Conservation (phyloP, 2,113 vertebrate genomes). For the Phaethornis superciliosus region DNA sequence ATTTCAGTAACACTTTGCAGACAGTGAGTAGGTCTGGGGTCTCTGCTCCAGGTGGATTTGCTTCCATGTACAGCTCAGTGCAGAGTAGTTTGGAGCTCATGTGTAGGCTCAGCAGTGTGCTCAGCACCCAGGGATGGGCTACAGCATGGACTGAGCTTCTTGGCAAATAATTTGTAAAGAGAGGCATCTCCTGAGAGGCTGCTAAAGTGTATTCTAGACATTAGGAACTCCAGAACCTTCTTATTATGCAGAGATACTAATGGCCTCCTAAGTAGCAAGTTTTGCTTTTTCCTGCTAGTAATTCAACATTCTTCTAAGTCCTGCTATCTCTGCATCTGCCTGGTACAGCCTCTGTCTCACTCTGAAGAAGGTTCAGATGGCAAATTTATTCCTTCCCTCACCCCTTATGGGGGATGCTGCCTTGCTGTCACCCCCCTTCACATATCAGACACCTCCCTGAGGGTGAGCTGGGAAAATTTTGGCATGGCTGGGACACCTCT, state of each 20-base stretch:
- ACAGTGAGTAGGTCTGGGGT: neutral
- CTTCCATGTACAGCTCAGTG: neutral
- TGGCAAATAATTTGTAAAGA: neutral
- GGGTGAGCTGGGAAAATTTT: no score
- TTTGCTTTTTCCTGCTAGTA: neutral
- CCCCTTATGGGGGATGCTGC: fast-evolving
- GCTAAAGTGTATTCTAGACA: neutral
- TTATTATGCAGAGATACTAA: neutral
- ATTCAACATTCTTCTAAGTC: neutral
- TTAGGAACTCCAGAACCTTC: neutral
- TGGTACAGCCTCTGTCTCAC: neutral
- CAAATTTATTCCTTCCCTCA: neutral
- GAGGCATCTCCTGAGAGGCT: neutral
- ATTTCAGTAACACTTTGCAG: neutral
- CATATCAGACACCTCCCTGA: no score
- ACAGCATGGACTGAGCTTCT: neutral
- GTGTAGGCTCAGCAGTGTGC: no score
- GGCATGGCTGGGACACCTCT: no score
- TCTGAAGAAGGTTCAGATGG: neutral
- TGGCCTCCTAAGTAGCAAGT: neutral
- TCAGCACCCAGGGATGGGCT: neutral
- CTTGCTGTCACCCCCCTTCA: no score
- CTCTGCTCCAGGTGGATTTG: neutral
- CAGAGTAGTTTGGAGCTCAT: neutral
- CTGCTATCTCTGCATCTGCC: neutral